Conservation (phyloP, 2,888 invertebrate genomes). For the Drepanosiphum platanoidis region DNA sequence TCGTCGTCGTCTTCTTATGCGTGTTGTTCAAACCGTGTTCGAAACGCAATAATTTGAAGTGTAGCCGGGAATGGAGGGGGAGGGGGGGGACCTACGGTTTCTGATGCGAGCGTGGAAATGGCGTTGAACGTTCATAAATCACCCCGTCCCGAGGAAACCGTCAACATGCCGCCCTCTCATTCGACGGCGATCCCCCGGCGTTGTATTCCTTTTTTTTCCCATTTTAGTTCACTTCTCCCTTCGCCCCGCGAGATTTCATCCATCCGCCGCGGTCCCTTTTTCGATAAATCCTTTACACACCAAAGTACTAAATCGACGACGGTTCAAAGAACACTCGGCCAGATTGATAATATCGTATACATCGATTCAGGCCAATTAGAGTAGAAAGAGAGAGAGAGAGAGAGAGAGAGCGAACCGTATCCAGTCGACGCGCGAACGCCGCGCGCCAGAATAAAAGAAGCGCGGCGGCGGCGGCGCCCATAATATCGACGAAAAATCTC, state of each 20-base stretch:
- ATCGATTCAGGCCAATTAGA: constrained; percentile 26
- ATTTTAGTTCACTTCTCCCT: not conserved
- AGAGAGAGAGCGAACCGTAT: not conserved
- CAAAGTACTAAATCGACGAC: constrained; percentile 20
- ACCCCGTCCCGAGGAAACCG: constrained; percentile 46
- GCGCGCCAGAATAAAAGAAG: no score
- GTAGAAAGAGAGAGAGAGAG: not conserved
- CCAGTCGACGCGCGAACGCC: not conserved
- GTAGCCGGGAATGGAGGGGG: no score
- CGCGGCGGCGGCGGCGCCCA: no score
- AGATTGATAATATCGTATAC: constrained; percentile 33
- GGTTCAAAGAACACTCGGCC: constrained; percentile 42
- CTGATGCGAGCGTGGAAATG: constrained; percentile 51
- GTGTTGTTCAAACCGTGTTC: constrained; percentile 34
- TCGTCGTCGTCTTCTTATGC: constrained; percentile 8
- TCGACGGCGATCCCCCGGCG: not conserved
- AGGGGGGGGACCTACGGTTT: constrained; percentile 12
- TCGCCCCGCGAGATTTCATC: not conserved
- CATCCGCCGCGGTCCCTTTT: not conserved
- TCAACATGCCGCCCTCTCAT: constrained; percentile 29
- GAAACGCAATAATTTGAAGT: constrained; percentile 53
- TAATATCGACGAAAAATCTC: not conserved
- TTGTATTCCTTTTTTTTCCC: not conserved
- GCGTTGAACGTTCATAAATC: constrained; percentile 61
- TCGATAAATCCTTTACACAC: constrained; percentile 36